Conservation (phyloP, 2,113 vertebrate species). For the Phoxinus phoxinus region DNA sequence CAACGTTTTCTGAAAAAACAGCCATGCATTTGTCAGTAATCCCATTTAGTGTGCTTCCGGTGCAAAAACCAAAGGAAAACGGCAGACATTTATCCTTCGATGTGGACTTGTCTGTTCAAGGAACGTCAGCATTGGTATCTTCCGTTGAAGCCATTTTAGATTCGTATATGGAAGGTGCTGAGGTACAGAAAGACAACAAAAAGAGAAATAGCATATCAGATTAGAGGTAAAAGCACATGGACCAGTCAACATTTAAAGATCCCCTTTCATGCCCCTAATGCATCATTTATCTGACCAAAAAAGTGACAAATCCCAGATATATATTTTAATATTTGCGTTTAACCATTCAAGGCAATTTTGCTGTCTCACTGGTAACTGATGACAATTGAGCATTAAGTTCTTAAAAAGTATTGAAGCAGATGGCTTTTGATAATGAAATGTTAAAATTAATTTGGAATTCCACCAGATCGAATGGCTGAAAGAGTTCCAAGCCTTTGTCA, state of each 20-base stretch:
- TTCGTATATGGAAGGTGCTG: constrained; percentile 98
- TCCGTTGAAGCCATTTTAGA: constrained; percentile 78
- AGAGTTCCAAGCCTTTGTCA: neutral
- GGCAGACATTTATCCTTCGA: neutral
- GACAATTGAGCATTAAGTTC: constrained; percentile 38
- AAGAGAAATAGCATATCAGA: constrained; percentile 16
- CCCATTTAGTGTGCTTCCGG: constrained; percentile 46
- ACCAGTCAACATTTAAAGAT: neutral
- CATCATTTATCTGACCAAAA: neutral
- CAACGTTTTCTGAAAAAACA: constrained; percentile 50
- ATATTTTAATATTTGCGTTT: neutral
- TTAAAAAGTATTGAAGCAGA: constrained; percentile 49
- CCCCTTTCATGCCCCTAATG: neutral
- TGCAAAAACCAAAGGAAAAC: constrained; percentile 51
- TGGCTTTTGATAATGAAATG: constrained; percentile 46
- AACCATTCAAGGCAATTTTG: neutral
- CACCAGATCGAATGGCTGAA: constrained; percentile 4
- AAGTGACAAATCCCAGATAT: neutral
- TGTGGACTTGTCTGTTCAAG: constrained; percentile 41
- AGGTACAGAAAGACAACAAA: constrained; percentile 62
- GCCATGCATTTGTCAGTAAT: constrained; percentile 50
- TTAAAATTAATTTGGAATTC: constrained; percentile 29
- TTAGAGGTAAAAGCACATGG: constrained; percentile 19
- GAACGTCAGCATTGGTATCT: constrained; percentile 10
- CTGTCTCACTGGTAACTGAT: constrained; percentile 12